Conservation (phyloP, 2,888 invertebrate genomes). For the Eurytoma adleriae region DNA sequence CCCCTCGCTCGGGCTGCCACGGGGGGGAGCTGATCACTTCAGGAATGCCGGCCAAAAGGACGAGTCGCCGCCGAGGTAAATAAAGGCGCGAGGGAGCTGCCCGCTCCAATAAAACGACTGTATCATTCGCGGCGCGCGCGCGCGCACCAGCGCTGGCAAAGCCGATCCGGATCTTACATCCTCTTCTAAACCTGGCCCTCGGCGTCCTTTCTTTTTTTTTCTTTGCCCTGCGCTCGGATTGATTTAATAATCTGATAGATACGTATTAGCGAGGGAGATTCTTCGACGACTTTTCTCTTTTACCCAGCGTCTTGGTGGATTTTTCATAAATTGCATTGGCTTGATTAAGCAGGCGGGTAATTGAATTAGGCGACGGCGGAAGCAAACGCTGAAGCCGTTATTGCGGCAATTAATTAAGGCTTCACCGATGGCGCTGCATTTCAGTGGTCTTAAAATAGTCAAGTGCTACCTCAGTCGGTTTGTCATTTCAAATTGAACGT, state of each 20-base stretch:
- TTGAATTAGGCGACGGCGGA: constrained; percentile 26
- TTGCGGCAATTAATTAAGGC: constrained; percentile 16
- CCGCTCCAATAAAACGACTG: constrained; percentile 48
- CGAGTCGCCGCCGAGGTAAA: constrained; percentile 41
- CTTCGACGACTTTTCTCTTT: not conserved
- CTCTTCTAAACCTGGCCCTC: not conserved
- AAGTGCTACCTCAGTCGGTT: no score
- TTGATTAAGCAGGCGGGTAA: constrained; percentile 31
- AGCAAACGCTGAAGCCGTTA: constrained; percentile 7
- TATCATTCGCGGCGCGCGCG: constrained; percentile 37
- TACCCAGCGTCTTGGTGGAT: constrained; percentile 2
- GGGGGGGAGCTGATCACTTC: constrained; percentile 53
- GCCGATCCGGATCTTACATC: constrained; percentile 22
- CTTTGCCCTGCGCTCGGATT: constrained; percentile 6
- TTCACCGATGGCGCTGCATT: not conserved
- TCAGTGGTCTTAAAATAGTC: no score
- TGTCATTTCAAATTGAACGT: no score
- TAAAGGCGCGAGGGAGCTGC: constrained; percentile 17
- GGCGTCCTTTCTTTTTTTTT: not conserved
- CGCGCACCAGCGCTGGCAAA: constrained; percentile 27
- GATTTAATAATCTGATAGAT: constrained; percentile 49
- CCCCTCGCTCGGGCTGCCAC: constrained; percentile 18
- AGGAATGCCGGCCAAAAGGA: constrained; percentile 56
- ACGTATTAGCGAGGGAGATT: not conserved
- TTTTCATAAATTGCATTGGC: constrained; percentile 23